Percentiles rank a stretch among this genome's conserved stretches.
phyloP scores from a whole-genome alignment of 2,797 vertebrate genomes.

The Brotogeris chrysoptera region DNA sequence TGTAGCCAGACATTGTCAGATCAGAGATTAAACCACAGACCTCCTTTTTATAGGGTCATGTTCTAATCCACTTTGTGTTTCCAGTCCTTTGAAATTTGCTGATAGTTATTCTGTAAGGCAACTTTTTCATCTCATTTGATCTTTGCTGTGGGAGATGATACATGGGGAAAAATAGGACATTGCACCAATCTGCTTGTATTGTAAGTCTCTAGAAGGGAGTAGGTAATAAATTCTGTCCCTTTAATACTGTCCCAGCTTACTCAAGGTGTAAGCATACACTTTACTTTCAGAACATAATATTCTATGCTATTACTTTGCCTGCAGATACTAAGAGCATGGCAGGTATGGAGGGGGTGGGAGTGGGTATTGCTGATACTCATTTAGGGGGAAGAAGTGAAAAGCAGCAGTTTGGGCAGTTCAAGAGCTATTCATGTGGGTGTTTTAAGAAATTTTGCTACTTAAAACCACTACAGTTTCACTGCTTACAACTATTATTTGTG shows the following conservation, averaged over 20 bases:
- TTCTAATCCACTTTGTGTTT: background rate
- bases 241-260: background rate
- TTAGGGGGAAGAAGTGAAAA: background rate
- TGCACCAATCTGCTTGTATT: background rate
- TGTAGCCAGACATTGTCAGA: background rate
- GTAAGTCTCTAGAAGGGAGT: background rate
- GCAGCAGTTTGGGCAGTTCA: background rate
- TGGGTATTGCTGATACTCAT: background rate
- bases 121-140: background rate
- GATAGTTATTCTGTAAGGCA: background rate
- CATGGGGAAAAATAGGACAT: background rate
- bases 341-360: background rate
- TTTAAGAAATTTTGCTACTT: constrained; percentile 2
- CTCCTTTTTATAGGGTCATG: background rate
- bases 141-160: background rate
- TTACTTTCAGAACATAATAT: background rate
- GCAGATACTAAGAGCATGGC: background rate
- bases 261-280: background rate
- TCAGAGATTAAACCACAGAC: background rate
- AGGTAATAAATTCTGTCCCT: background rate
- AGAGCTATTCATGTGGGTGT: background rate
- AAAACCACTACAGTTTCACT: background rate
- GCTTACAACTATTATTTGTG: background rate
- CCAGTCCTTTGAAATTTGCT: constrained; percentile 3
- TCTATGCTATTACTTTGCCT: background rate